phyloP scores from a whole-genome alignment of 2,888 invertebrate species.

The Willowsia nigromaculata region DNA sequence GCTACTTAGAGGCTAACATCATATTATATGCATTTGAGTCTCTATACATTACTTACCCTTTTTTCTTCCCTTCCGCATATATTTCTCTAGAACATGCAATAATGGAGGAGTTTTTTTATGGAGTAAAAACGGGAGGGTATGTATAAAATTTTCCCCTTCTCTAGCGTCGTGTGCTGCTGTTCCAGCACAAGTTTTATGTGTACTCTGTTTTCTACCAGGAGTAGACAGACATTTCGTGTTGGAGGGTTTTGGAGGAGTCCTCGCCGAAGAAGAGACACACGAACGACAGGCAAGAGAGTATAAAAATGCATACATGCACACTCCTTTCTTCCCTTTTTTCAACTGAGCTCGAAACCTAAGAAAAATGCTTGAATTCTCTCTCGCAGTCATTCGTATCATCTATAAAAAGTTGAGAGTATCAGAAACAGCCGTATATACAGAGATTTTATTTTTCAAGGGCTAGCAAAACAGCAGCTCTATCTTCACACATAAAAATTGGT shows the following conservation, averaged over 20 bases:
- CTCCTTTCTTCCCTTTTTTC: constrained; percentile 44
- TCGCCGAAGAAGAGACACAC: neutral
- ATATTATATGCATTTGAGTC: neutral
- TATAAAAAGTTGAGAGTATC: neutral
- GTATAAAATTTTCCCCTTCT: neutral
- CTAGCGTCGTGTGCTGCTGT: neutral
- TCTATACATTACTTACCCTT: neutral
- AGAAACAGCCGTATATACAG: too few species aligned
- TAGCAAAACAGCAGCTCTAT: neutral
- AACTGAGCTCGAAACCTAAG: constrained; percentile 1
- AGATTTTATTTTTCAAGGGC: constrained; percentile 10
- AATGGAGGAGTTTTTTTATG: constrained; percentile 15
- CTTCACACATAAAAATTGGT: neutral
- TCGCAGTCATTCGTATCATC: neutral
- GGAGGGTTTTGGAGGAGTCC: neutral
- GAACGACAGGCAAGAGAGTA: constrained; percentile 1
- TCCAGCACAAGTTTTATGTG: neutral
- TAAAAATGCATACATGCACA: constrained; percentile 45
- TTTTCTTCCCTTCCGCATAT: neutral
- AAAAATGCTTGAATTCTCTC: neutral
- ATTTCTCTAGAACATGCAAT: neutral
- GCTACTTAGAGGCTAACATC: neutral
- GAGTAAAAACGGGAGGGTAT: constrained; percentile 25
- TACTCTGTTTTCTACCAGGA: neutral
- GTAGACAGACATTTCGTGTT: neutral